Base-by-base conservation (phyloP, 2,888 invertebrate genomes). In the Tuta absoluta region DNA sequence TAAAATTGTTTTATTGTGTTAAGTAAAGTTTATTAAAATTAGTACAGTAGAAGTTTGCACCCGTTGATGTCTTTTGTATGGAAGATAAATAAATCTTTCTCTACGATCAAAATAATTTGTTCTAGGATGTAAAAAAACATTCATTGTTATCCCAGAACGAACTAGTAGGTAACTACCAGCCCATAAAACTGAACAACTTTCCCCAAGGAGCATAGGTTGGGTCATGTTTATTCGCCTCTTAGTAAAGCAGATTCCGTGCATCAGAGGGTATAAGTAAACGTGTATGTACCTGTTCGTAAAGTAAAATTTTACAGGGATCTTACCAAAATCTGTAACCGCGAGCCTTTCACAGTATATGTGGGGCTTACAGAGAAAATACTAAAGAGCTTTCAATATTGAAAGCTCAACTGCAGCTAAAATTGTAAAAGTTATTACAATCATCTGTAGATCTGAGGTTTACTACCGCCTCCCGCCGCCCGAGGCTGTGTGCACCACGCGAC, bases 41-140 rank as follows among this genome's bases (percentile, higher is more conserved):
- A n/a, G 45, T 7, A 48, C 12, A 48, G 2, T 12, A 8, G 1
- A 48, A 48, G 14, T 21, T 11, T n/a, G 28, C 21, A 28, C 56
- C 0, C 66, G 66, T 66, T 66, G 64, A 64, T 24, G 66, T 66
- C 66, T 66, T 66, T 66, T 66, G 21, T 57, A 57, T 64, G 56
- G 24, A 59, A 48, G 21, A 4, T 48, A 48, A 8, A 5, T 12
- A 48, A n/a, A 48, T 48, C n/a, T n/a, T n/a, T n/a, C n/a, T n/a
- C n/a, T n/a, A n/a, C n/a, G n/a, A n/a, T n/a, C n/a, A n/a, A n/a
- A n/a, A n/a, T 45, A 45, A 3, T 45, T 45, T 45, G 12, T 45
- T 33, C 8, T 33, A 33, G 5, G 8, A 33, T 33, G 33, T 33
- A 33, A 33, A 33, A 33, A 8, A 33, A 33, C 8, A 33, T 37